Evolutionary conservation across 2,797 vertebrate genomes (phyloP).

Genomic region (Sparus aurata): DNA sequence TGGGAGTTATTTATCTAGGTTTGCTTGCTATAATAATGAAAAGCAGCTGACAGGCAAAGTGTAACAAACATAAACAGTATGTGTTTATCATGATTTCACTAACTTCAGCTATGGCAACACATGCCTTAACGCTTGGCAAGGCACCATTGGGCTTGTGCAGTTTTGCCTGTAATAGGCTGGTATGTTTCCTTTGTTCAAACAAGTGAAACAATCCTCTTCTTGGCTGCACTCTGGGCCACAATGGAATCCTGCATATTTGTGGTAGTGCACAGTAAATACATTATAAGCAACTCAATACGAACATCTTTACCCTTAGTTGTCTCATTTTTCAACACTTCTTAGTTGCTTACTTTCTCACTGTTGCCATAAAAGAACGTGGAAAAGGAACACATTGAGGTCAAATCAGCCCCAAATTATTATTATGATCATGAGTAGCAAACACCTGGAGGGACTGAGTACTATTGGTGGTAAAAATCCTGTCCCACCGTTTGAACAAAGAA

Average conservation of each 20-base stretch:
- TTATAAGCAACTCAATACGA: not conserved
- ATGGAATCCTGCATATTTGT: not conserved
- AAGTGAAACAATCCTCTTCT: not conserved
- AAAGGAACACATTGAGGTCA: not conserved
- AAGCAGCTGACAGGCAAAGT: no score
- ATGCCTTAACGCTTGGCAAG: not conserved
- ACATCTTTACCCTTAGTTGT: not conserved
- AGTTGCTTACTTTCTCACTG: not conserved
- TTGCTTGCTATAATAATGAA: no score
- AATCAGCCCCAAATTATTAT: not conserved
- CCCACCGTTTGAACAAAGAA: not conserved
- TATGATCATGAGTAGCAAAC: conserved; percentile 25
- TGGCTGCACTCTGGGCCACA: not conserved
- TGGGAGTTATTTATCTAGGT: no score
- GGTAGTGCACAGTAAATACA: not conserved
- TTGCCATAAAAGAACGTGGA: not conserved
- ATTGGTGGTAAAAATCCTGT: conserved; percentile 16
- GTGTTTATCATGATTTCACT: no score
- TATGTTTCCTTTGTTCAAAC: not conserved
- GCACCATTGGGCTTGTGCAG: not conserved
- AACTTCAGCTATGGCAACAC: not conserved
- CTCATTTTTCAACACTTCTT: not conserved
- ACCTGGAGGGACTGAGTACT: conserved; percentile 44
- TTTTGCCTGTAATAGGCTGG: not conserved
- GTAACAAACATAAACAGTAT: no score